A percentile compares a stretch with the other conserved stretches of the same genome.
Evolutionary conservation across 1,140 invertebrate species (phyloP).

Genomic region (Sminthurides bifidus): DNA sequence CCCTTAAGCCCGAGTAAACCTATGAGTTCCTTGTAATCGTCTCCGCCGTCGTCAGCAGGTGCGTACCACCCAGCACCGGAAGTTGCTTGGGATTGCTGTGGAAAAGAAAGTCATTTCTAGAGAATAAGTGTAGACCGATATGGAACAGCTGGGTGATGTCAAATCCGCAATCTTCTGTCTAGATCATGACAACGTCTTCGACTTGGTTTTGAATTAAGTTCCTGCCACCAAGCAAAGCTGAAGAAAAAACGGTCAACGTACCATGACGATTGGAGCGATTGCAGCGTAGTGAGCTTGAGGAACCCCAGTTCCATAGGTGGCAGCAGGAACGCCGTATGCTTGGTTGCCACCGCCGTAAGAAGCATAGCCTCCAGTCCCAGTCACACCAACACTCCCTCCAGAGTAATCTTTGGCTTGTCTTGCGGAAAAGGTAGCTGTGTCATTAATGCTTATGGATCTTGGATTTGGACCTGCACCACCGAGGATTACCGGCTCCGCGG

Average conservation of each 20-base stretch:
- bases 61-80: background rate
- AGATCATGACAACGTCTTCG: no score
- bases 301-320: background rate
- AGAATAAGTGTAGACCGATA: background rate
- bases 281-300: background rate
- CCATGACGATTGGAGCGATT: background rate
- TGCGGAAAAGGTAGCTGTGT: conserved; percentile 1
- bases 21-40: background rate
- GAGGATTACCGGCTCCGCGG: no score
- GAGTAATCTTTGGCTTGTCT: background rate
- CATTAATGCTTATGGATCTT: no score
- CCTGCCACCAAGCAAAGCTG: background rate
- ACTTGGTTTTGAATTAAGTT: background rate
- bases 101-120: background rate
- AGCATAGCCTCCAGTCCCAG: background rate
- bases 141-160: no score
- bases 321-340: background rate
- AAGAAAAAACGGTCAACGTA: no score
- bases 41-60: background rate
- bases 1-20: conserved; percentile 4
- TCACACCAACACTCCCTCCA: background rate
- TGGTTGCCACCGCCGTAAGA: no score
- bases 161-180: no score
- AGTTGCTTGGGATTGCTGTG: background rate
- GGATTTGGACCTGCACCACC: no score